Conservation (phyloP, 2,113 vertebrate genomes). For the Apistogramma diplotaenia region DNA sequence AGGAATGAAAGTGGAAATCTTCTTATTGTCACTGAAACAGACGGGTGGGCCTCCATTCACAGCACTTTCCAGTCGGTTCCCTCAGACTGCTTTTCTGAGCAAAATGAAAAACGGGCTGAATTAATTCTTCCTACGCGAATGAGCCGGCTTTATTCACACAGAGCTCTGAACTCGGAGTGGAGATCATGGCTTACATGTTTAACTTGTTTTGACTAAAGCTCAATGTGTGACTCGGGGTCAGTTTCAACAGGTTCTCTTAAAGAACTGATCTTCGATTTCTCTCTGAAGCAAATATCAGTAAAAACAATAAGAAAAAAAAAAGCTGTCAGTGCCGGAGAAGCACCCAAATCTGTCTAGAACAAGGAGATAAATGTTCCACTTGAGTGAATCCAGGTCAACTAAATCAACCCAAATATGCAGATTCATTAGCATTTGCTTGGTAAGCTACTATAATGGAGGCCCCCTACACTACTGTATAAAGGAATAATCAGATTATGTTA, state of each 20-base stretch:
- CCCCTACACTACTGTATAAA: conserved; percentile 36
- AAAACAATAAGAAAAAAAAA: neutral
- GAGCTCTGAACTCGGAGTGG: conserved; percentile 21
- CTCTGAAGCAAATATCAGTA: neutral
- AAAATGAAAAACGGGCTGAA: conserved; percentile 66
- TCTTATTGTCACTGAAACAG: conserved; percentile 48
- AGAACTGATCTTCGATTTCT: neutral
- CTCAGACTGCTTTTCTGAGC: conserved; percentile 63
- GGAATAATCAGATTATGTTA: conserved; percentile 63
- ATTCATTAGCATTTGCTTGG: conserved; percentile 46
- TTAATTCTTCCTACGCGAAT: conserved; percentile 44
- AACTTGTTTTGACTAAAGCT: conserved; percentile 8
- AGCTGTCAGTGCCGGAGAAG: neutral
- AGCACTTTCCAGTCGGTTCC: conserved; percentile 55
- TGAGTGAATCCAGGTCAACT: conserved; percentile 61
- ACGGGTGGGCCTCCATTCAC: conserved; percentile 66
- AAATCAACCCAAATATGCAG: conserved; percentile 60
- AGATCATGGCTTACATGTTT: conserved; percentile 32
- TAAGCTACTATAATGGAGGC: conserved; percentile 38
- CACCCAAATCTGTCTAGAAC: conserved; percentile 7
- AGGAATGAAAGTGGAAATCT: conserved; percentile 35
- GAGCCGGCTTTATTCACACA: conserved; percentile 49
- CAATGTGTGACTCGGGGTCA: neutral
- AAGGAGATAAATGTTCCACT: conserved; percentile 52
- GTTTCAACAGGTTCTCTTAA: neutral